These are phyloP conservation scores for Cotesia vestalis DNA, from an alignment of 1,140 invertebrate species.

Conservation along the genomic window DNA sequence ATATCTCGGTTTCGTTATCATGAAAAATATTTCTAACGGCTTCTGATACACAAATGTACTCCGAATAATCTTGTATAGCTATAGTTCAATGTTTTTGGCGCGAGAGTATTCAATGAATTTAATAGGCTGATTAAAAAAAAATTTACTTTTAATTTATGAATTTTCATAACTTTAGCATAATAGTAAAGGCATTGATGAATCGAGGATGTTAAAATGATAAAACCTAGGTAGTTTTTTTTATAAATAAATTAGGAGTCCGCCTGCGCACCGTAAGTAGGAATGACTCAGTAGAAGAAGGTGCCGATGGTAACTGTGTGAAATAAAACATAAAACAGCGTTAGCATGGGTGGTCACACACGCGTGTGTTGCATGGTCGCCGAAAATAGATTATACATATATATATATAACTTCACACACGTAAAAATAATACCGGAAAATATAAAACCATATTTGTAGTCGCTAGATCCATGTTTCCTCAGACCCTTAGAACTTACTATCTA, in stretches of 20 bases:
- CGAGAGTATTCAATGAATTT: too few species aligned
- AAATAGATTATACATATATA: slow-evolving; percentile 30
- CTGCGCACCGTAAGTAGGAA: slow-evolving; percentile 36
- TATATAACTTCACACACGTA: slow-evolving; percentile 2
- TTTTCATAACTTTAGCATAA: too few species aligned
- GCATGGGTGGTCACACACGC: slow-evolving; percentile 27
- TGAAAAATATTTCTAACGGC: too few species aligned
- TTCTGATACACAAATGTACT: too few species aligned
- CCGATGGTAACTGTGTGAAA: slow-evolving; percentile 24
- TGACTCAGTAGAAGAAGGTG: slow-evolving; percentile 42
- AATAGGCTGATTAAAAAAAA: too few species aligned
- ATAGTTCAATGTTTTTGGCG: too few species aligned
- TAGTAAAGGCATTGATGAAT: too few species aligned
- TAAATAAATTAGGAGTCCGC: slow-evolving; percentile 20
- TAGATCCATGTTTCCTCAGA: not conserved
- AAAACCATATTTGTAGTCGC: slow-evolving; percentile 22
- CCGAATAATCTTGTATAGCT: too few species aligned
- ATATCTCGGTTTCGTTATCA: too few species aligned
- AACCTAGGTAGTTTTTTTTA: not conserved
- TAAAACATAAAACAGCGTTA: slow-evolving; percentile 37
- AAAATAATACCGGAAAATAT: slow-evolving; percentile 35
- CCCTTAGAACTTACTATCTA: too few species aligned
- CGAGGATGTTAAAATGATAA: too few species aligned
- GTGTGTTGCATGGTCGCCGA: slow-evolving; percentile 26
- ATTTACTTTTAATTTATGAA: too few species aligned